phyloP scores from a whole-genome alignment of 2,113 vertebrate species.

The Hoplias malabaricus region DNA sequence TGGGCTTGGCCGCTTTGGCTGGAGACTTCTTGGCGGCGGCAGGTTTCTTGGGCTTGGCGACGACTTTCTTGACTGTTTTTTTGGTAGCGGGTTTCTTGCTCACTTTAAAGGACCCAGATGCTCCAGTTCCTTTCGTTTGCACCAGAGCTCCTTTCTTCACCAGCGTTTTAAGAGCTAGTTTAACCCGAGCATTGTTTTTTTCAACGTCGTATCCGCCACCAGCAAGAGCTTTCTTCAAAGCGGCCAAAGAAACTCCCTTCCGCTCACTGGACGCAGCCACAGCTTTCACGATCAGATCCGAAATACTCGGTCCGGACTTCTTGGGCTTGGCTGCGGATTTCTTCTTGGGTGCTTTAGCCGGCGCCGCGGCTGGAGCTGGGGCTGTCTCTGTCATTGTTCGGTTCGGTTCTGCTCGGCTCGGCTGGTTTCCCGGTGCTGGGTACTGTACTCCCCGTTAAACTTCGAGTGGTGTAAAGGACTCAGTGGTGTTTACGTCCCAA shows the following conservation, averaged over 20 bases:
- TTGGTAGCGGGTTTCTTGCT: conserved; percentile 46
- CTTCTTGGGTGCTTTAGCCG: conserved; percentile 72
- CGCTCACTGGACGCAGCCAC: conserved; percentile 80
- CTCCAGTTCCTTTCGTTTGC: conserved; percentile 55
- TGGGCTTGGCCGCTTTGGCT: conserved; percentile 29
- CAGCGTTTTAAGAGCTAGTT: conserved; percentile 47
- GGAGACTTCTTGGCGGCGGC: conserved; percentile 35
- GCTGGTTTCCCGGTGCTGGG: background rate
- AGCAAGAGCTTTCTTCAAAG: conserved; percentile 71
- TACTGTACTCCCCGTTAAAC: no score
- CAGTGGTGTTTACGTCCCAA: conserved; percentile 42
- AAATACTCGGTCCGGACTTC: conserved; percentile 73
- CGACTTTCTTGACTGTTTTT: conserved; percentile 35
- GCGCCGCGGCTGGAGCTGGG: conserved; percentile 62
- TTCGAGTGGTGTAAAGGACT: no score
- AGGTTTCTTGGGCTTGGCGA: conserved; percentile 43
- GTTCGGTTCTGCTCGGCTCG: no score
- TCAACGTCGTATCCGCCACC: conserved; percentile 77
- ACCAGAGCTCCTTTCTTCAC: conserved; percentile 53
- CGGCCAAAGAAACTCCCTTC: conserved; percentile 61
- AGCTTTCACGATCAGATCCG: conserved; percentile 76
- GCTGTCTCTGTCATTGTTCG: conserved; percentile 49
- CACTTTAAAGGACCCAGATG: conserved; percentile 58
- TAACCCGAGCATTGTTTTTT: conserved; percentile 68
- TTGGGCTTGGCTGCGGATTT: conserved; percentile 57